A percentile compares a stretch with the other conserved stretches of the same genome.
phyloP scores from a whole-genome alignment of 2,113 vertebrate genomes.

The Prunella himalayana region DNA sequence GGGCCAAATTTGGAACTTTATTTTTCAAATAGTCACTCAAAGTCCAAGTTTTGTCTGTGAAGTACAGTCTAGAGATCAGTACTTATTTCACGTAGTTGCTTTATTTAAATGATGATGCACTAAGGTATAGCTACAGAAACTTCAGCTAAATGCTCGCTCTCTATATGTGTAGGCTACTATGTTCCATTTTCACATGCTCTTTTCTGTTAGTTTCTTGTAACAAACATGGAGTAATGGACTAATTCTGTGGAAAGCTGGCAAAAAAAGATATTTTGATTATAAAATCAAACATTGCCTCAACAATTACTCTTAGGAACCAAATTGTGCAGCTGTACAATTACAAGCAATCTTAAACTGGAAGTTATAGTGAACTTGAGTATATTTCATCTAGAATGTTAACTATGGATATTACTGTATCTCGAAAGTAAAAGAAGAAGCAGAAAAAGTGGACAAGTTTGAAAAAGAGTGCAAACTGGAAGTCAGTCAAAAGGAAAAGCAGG shows the following conservation, averaged over 20 bases:
- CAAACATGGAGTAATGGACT: neutral
- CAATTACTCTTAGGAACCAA: neutral
- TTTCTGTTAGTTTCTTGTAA: neutral
- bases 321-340: neutral
- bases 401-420: slow-evolving; percentile 4
- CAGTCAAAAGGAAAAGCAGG: slow-evolving; percentile 81
- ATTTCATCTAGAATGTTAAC: neutral
- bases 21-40: neutral
- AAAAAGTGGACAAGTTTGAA: slow-evolving; percentile 79
- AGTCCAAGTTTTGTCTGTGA: neutral
- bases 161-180: neutral
- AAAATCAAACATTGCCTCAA: neutral
- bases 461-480: slow-evolving; percentile 76
- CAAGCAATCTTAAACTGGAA: neutral
- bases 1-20: neutral
- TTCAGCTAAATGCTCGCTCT: neutral
- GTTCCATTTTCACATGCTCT: neutral
- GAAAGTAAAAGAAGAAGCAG: slow-evolving; percentile 82
- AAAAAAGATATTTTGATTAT: neutral
- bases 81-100: neutral
- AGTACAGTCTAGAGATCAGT: neutral
- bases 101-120: neutral
- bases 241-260: neutral
- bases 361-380: neutral
- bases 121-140: neutral